Conservation (phyloP, 2,888 invertebrate species). For the Sarcophaga caerulescens region DNA sequence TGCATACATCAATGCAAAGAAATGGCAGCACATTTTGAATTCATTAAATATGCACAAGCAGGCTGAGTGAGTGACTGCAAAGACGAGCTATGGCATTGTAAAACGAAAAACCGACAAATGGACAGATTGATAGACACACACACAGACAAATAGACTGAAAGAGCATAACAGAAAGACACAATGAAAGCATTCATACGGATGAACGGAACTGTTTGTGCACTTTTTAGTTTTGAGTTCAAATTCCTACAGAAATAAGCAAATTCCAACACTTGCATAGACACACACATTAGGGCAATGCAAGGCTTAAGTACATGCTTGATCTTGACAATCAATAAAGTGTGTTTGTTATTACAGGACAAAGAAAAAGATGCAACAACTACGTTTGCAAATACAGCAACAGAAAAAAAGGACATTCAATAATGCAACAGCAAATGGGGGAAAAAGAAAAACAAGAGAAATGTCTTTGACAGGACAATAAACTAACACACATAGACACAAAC, state of each 20-base stretch:
- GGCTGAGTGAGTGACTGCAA: not conserved
- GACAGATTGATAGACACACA: not conserved
- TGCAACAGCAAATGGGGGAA: not conserved
- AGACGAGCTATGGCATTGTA: not conserved
- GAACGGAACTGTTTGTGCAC: not conserved
- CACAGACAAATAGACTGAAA: not conserved
- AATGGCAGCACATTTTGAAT: not conserved
- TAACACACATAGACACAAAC: not conserved
- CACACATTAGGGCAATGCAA: not conserved
- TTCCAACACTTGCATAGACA: slow-evolving; percentile 22
- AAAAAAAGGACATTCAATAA: not conserved
- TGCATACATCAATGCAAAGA: not conserved
- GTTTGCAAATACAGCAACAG: not conserved
- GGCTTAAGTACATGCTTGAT: slow-evolving; percentile 34
- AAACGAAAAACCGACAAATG: not conserved
- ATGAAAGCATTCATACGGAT: not conserved
- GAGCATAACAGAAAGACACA: not conserved
- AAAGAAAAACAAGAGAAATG: not conserved
- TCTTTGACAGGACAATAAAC: not conserved
- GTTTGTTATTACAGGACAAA: slow-evolving; percentile 8
- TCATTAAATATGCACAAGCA: not conserved
- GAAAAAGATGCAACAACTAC: not conserved
- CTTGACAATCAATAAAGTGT: slow-evolving; percentile 59
- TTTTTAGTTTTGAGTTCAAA: slow-evolving; percentile 36
- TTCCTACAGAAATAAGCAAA: slow-evolving; percentile 35